Evolutionary conservation across 2,113 vertebrate species (phyloP), one percentile per base, ranked within the genome.

Genomic region (Phylloscopus trochiloides): DNA sequence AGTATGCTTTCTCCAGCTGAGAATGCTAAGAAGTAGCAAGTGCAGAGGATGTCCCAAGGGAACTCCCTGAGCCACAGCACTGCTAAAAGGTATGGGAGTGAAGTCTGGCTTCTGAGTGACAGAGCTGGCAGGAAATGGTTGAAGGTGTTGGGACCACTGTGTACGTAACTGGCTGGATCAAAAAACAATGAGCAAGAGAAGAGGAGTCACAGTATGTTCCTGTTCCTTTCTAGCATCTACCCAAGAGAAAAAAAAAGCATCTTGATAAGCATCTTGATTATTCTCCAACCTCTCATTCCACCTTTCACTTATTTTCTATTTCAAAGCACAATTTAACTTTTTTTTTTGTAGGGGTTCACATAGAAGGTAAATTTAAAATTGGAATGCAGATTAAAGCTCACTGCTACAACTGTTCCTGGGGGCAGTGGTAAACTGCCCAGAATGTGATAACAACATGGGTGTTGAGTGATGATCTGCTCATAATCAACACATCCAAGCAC

Each of bases 311-410:
- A 74, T 50, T 80, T 90, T 94, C 38, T 62, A 84, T 92, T 74
- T 38, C 32, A 73, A 94, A 61, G 45, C 15, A 77, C 16, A 63
- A 45, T 43, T 75, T 57, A 71, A 43, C 25, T 22, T 63, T 61
- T 68, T 86, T 86, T 86, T 89, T 55, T 17, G 48, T 72, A 76
- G 75, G 72, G 91, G 59, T 96, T 96, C 97, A 97, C 63, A 87
- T 51, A 79, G 89, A 97, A 96, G 83, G 88, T 96, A 92, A 68
- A 91, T 95, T 97, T 96, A 97, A 98, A 97, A 97, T 70, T 97
- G 94, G 94, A 97, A 97, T 82, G 48, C 66, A 77, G 75, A 91
- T 86, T 94, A 77, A 95, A 97, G 92, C 76, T 94, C 92, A 94
- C 71, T 68, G 43, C 91, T 95, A 85, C 86, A 96, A 94, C 86